phyloP scores from a whole-genome alignment of 2,797 vertebrate species.

The Hippopotamyrus pictus region DNA sequence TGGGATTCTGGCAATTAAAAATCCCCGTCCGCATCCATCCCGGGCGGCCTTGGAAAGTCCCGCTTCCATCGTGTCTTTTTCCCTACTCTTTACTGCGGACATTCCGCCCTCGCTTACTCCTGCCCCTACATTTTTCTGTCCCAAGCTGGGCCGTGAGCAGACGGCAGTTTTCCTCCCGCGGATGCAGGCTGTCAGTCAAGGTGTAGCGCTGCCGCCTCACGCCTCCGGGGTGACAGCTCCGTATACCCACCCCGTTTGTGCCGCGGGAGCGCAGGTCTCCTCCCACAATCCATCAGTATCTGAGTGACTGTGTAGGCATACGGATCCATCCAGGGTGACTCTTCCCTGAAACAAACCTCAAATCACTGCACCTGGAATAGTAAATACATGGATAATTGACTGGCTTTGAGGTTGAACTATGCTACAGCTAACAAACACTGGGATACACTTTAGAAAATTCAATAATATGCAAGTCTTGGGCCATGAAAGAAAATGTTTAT shows the following conservation, averaged over 20 bases:
- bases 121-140: not conserved
- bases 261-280: not conserved
- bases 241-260: not conserved
- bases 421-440: not conserved
- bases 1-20: not conserved
- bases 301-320: not conserved
- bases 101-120: not conserved
- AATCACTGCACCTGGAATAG: not conserved
- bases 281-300: not conserved
- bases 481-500: not conserved
- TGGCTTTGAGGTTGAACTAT: not conserved
- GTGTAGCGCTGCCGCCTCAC: not conserved
- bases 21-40: not conserved
- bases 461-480: not conserved
- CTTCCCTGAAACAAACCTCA: not conserved
- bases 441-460: not conserved
- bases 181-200: slow-evolving; percentile 4
- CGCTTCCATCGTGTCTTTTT: not conserved
- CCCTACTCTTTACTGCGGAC: not conserved
- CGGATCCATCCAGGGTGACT: not conserved
- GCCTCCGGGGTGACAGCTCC: not conserved
- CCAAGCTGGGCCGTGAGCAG: not conserved
- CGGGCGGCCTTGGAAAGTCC: not conserved
- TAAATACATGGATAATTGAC: not conserved
- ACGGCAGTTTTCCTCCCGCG: not conserved